Evolutionary conservation across 2,888 invertebrate genomes (phyloP).

Genomic region (Tuberolachnus salignus): DNA sequence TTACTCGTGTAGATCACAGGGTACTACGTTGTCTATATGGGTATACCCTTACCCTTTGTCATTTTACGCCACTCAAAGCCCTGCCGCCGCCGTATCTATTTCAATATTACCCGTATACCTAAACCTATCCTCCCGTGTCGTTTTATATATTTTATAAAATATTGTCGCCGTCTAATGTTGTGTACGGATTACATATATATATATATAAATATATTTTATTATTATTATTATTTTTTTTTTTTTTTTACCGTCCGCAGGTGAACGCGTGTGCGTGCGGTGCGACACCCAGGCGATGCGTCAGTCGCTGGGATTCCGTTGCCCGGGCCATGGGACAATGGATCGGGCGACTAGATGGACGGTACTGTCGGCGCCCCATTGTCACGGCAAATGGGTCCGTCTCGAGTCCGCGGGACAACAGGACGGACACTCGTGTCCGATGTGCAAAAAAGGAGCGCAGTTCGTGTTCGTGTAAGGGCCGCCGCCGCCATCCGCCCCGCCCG

Average conservation of each 20-base stretch:
- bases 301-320: slow-evolving; percentile 78
- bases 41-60: no score
- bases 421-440: slow-evolving; percentile 55
- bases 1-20: no score
- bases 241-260: slow-evolving; percentile 65
- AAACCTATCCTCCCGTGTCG: no score
- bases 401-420: slow-evolving; percentile 58
- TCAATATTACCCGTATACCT: no score
- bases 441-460: slow-evolving; percentile 55
- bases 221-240: no score
- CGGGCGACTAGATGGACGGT: slow-evolving; percentile 83
- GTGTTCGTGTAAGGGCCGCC: slow-evolving; percentile 56
- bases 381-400: slow-evolving; percentile 82
- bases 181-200: not conserved
- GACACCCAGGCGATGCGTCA: slow-evolving; percentile 81
- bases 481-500: not conserved
- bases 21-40: no score
- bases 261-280: slow-evolving; percentile 80
- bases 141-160: no score
- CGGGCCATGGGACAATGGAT: slow-evolving; percentile 81
- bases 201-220: no score
- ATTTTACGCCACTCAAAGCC: no score
- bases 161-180: no score
- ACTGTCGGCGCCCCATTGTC: slow-evolving; percentile 83
- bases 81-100: no score